Evolutionary conservation across 2,797 vertebrate species (phyloP), one percentile per base, ranked within the genome.

Genomic region (Arremon brunneinucha): DNA sequence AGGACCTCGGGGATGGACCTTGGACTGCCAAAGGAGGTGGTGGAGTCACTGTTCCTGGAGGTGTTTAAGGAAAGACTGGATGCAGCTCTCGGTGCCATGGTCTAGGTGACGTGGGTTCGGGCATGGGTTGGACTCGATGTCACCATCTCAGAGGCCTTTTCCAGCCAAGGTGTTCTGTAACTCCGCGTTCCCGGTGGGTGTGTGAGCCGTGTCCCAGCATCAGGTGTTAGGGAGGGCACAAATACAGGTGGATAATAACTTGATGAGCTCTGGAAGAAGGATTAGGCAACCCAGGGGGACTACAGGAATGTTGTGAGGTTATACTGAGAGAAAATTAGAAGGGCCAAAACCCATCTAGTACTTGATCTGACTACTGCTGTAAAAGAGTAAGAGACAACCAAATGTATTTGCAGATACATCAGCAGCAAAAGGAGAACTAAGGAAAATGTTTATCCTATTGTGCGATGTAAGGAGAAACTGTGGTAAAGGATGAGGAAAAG

Each of bases 141-240:
- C 21, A 4, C 30, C 49, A 4, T 71, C 21, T 27, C 34, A 17
- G 30, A 27, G 37, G 7, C 19, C 37, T 57, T 57, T 69, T 64
- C n/a, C 17, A 44, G 0, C 8, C n/a, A 4, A 2, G 19, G 13
- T 19, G 17, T 57, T 52, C 34, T 11, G 47, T 53, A 22, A 23
- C 11, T 7, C 26, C 4, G n/a, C 1, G 0, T 8, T 24, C 43
- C 4, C 5, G 0, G 0, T 5, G 27, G 49, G 13, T 0, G 2
- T 34, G 30, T 37, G 43, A 70, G 64, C 12, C 3, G 0, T 16
- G 1, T 7, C 14, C 11, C 4, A 2, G 65, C 5, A 1, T 32
- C 20, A 9, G 56, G 14, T 49, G 35, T 62, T 5, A 3, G 24
- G n/a, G 43, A 34, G n/a, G 11, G 24, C 16, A 24, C 16, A 5